phyloP scores from a whole-genome alignment of 1,140 invertebrate species.

The Brachionus angularis region DNA sequence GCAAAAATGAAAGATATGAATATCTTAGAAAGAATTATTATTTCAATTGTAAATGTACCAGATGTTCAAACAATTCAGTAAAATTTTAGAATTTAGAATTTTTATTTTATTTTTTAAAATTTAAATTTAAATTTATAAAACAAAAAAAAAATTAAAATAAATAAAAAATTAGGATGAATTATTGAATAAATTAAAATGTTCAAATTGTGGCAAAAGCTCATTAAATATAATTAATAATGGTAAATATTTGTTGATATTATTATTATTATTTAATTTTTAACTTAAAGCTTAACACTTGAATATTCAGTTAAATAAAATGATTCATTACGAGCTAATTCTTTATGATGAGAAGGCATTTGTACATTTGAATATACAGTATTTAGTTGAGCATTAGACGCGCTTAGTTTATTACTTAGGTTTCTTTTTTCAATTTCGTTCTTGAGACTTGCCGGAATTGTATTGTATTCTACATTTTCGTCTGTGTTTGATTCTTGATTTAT shows the following conservation, averaged over 20 bases:
- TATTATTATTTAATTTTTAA: not conserved
- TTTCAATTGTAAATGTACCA: constrained; percentile 13
- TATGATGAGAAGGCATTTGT: not conserved
- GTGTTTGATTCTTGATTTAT: no score
- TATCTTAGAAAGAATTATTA: constrained; percentile 18
- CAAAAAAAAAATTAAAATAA: not conserved
- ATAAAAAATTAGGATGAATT: not conserved
- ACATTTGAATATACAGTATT: not conserved
- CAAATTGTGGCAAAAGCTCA: constrained; percentile 1
- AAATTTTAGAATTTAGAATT: not conserved
- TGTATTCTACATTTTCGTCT: no score
- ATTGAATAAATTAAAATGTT: constrained; percentile 18
- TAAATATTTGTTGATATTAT: no score
- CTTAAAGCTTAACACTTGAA: constrained; percentile 36
- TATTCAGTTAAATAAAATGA: constrained; percentile 42
- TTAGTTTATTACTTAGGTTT: no score
- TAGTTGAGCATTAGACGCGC: not conserved
- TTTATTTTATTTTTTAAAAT: not conserved
- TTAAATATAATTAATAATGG: constrained; percentile 1
- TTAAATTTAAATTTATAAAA: not conserved
- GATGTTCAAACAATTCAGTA: not conserved
- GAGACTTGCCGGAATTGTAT: no score
- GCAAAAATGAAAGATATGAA: not conserved
- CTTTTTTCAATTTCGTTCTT: no score
- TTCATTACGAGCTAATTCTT: constrained; percentile 37